Evolutionary conservation across 2,888 invertebrate genomes (phyloP), one percentile per base, ranked within the genome.

Genomic region (Ophraella communa): DNA sequence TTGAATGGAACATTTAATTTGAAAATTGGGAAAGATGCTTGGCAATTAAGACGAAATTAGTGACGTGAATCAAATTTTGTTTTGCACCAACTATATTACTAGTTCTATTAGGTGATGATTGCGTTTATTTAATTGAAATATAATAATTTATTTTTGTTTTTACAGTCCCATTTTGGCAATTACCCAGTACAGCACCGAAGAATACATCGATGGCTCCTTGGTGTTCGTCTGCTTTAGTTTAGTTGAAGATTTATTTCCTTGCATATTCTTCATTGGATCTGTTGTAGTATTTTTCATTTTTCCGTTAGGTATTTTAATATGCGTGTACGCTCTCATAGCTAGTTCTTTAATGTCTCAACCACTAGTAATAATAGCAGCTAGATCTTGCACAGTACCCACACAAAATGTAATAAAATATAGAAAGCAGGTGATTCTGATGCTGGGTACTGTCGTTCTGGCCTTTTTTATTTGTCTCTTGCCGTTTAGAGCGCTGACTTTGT

Each of bases 391-490:
- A n/a, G 65, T 78, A 53, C 80, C 80, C n/a, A 76, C 78, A n/a
- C 81, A 81, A 64, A 88, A 87, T 75, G 88, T 90, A 57, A 81
- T 91, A 3, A 87, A 91, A 73, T 91, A 92, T 77, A 87, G 92
- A 58, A 92, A 91, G 74, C 92, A 92, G 84, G 89, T 95, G 23
- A 93, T 95, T 42, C 83, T 94, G 57, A 95, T 95, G 95, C 83
- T 96, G 30, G 93, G 92, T 5, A 92, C 94, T 0, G 95, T 96
- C 0, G 95, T 96, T 0, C 80, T 94, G 24, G 93, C 94, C 54
- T 97, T 96, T 83, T 96, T 97, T 81, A 83, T 95, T 57, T 96
- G 95, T 78, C 85, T 96, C 45, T 83, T 96, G 65, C 96, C 96
- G 0, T 95, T 96, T 81, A 89, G 94, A 68, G 92, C 95, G 1